phyloP scores from a whole-genome alignment of 2,113 vertebrate genomes.

The Cervus canadensis region DNA sequence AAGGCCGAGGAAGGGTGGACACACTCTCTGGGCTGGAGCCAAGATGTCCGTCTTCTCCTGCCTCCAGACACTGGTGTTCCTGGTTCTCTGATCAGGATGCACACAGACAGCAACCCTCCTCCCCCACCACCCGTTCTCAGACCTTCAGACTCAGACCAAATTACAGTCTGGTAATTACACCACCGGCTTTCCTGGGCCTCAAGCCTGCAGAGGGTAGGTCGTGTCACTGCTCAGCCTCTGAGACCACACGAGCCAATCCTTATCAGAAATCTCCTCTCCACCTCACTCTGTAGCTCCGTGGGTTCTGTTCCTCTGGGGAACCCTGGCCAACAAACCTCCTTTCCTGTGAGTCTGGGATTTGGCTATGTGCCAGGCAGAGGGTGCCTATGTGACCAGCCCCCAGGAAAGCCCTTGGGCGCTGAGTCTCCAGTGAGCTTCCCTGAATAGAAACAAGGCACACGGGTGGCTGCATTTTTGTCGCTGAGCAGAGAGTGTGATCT shows the following conservation, averaged over 20 bases:
- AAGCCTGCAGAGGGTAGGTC: neutral
- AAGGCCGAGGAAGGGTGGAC: neutral
- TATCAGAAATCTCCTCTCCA: neutral
- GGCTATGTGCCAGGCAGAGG: neutral
- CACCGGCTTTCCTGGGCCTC: neutral
- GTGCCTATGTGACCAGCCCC: neutral
- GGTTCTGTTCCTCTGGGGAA: neutral
- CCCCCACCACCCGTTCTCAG: neutral
- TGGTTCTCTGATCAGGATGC: neutral
- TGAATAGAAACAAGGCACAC: rapidly evolving
- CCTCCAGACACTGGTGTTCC: neutral
- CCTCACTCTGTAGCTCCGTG: rapidly evolving
- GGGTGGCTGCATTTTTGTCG: rapidly evolving
- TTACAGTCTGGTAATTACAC: neutral
- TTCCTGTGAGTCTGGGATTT: neutral
- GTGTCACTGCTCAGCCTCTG: neutral
- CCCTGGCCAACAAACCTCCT: neutral
- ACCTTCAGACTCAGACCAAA: neutral
- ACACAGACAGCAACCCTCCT: neutral
- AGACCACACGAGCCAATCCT: rapidly evolving
- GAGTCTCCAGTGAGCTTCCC: neutral
- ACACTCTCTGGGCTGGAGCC: neutral
- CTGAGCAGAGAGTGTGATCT: neutral
- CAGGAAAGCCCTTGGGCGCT: rapidly evolving
- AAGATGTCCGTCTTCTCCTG: neutral